Conservation (phyloP, 2,888 invertebrate species). For the Idaea biselata region DNA sequence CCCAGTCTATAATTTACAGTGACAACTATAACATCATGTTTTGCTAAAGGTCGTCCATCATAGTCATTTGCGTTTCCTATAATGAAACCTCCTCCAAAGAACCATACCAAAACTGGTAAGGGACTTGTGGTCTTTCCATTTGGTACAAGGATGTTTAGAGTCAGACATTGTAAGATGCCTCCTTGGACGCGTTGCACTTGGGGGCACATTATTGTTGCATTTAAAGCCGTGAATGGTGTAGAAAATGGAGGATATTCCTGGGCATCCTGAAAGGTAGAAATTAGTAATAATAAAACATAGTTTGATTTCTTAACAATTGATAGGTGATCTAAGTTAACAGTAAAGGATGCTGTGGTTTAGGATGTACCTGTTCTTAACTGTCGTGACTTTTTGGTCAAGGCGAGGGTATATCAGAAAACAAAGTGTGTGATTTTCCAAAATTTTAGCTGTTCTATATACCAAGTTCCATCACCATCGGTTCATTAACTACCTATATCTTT, state of each 20-base stretch:
- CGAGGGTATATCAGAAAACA: too few relatives aligned
- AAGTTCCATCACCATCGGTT: too few relatives aligned
- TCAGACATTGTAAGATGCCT: constrained; percentile 43
- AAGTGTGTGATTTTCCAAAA: too few relatives aligned
- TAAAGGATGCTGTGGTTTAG: neutral
- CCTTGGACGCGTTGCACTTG: constrained; percentile 33
- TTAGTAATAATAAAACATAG: neutral
- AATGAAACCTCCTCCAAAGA: constrained; percentile 57
- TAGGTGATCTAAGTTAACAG: neutral
- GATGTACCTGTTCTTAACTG: neutral
- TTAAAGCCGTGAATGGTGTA: constrained; percentile 43
- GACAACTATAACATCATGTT: constrained; percentile 47
- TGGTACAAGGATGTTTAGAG: constrained; percentile 45
- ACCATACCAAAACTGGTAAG: constrained; percentile 59
- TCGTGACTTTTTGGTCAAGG: too few relatives aligned
- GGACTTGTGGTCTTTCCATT: constrained; percentile 25
- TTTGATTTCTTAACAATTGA: neutral
- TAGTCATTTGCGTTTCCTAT: constrained; percentile 48
- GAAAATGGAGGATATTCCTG: constrained; percentile 37
- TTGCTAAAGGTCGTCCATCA: constrained; percentile 46
- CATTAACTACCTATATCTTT: too few relatives aligned
- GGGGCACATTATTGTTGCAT: constrained; percentile 44
- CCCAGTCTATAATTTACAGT: constrained; percentile 58
- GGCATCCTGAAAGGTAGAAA: constrained; percentile 37
- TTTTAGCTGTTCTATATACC: too few relatives aligned